Base-by-base conservation (phyloP, 2,797 vertebrate genomes). In the Sebastes vulpes region DNA sequence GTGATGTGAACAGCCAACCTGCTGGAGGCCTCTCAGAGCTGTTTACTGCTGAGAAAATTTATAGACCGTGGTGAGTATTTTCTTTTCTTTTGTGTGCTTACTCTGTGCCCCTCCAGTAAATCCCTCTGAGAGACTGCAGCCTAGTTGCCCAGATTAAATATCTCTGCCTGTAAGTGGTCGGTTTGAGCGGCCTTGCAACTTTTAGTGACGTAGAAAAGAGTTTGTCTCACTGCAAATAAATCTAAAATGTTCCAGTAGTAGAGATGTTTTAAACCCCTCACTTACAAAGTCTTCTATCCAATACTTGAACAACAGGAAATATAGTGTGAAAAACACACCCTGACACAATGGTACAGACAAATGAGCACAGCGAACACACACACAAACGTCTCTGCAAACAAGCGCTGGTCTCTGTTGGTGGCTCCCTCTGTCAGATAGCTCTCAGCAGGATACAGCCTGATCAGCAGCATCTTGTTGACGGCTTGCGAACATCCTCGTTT, bases 121-220 rank as follows among this genome's bases (percentile, higher is more conserved):
- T 53, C 75, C 90, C 81, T 77, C 59, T 5, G 84, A 85, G 90
- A 87, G 3, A 35, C 69, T 65, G 84, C 80, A 82, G 72, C 85
- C 85, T 80, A 86, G 79, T 87, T 84, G 79, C 84, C 80, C 78
- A 83, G 83, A 86, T 83, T 86, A 76, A 74, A 67, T n/a, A 75
- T 65, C 64, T 75, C 94, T 91, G 85, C 90, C 86, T 74, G 95
- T 89, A 50, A 79, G 48, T 87, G 14, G 92, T 93, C 92, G 93
- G 95, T 95, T 94, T 96, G 95, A 96, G 96, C 94, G 90, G 94
- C 91, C 82, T 91, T 93, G 93, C 90, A 96, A 95, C 96, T 96
- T 96, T 96, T 94, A 91, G n/a, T 93, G 92, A 93, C 90, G 88
- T 84, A 94, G 93, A 94, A 92, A 92, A 94, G 90, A 93, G 93